Percentiles rank a stretch among this genome's conserved stretches.
Evolutionary conservation across 1,140 invertebrate genomes (phyloP).

Genomic region (Eubasilissa regina): DNA sequence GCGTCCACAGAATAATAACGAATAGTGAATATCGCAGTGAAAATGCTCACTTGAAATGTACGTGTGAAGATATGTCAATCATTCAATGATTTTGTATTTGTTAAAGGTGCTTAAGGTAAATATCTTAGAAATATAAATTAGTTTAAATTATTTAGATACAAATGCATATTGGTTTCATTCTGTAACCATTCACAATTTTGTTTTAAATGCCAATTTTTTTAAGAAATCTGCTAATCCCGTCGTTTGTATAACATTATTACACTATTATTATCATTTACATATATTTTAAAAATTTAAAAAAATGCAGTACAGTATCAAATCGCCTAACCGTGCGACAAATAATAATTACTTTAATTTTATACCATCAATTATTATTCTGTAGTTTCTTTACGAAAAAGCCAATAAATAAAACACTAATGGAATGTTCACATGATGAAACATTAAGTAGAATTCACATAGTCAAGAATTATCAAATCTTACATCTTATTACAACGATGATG

Average conservation of each 20-base stretch:
- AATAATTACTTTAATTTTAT: not conserved
- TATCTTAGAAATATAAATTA: slow-evolving; percentile 1
- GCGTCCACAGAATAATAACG: slow-evolving; percentile 15
- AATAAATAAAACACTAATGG: not conserved
- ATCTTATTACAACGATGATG: not conserved
- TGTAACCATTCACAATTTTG: not conserved
- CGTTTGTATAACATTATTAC: no score
- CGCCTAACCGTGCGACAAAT: not conserved
- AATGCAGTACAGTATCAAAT: not conserved
- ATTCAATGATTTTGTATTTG: slow-evolving; percentile 11
- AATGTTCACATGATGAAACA: slow-evolving; percentile 1
- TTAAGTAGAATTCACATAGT: not conserved
- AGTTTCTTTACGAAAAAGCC: not conserved
- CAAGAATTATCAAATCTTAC: not conserved
- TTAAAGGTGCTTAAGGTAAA: not conserved
- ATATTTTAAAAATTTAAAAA: no score
- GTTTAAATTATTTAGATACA: slow-evolving; percentile 13
- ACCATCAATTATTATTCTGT: slow-evolving; percentile 12
- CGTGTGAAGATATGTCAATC: slow-evolving; percentile 19
- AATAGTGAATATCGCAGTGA: slow-evolving; percentile 6
- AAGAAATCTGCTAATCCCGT: not conserved
- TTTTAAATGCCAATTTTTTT: not conserved
- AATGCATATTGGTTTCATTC: not conserved
- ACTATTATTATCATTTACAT: no score
- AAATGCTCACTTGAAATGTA: slow-evolving; percentile 3